These are phyloP conservation scores for Caenorhabditis sp. DNA, from an alignment of 2,888 invertebrate species.

Conservation along the genomic window DNA sequence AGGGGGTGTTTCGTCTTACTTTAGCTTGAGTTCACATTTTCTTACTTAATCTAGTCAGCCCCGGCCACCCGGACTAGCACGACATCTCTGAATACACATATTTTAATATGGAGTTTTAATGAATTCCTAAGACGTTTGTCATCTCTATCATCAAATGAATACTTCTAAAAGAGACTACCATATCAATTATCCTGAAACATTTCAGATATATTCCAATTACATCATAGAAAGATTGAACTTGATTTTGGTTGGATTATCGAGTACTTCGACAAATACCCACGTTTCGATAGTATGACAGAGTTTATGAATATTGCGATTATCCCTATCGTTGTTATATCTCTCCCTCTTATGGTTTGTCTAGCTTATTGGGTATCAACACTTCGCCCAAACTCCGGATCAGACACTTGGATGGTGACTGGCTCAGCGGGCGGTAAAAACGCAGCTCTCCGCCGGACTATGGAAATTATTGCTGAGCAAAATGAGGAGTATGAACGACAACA, in stretches of 20 bases:
- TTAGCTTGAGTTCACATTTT: no score
- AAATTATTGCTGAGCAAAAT: conserved; percentile 69
- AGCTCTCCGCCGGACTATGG: conserved; percentile 67
- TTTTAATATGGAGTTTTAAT: no score
- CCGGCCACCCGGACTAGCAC: no score
- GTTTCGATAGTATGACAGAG: conserved; percentile 66
- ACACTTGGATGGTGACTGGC: conserved; percentile 68
- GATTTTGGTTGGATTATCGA: conserved; percentile 65
- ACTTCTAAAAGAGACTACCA: neutral
- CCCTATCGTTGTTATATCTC: conserved; percentile 66
- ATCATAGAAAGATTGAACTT: conserved; percentile 58
- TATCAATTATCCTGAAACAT: no score
- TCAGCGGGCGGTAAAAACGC: conserved; percentile 69
- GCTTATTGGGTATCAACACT: conserved; percentile 65
- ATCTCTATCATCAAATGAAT: no score
- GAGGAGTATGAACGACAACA: conserved; percentile 60
- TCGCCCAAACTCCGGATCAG: conserved; percentile 56
- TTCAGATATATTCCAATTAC: conserved; percentile 59
- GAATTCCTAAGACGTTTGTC: no score
- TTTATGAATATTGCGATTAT: conserved; percentile 70
- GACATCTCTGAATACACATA: no score
- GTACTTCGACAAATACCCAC: conserved; percentile 63
- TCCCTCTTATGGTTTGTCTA: conserved; percentile 68
- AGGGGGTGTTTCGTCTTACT: no score
- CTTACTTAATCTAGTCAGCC: no score